Evolutionary conservation across 53 echinoderm and acorn worm species (phyloP), one percentile per base, ranked within the genome.

Genomic region (Stichopus horrens): DNA sequence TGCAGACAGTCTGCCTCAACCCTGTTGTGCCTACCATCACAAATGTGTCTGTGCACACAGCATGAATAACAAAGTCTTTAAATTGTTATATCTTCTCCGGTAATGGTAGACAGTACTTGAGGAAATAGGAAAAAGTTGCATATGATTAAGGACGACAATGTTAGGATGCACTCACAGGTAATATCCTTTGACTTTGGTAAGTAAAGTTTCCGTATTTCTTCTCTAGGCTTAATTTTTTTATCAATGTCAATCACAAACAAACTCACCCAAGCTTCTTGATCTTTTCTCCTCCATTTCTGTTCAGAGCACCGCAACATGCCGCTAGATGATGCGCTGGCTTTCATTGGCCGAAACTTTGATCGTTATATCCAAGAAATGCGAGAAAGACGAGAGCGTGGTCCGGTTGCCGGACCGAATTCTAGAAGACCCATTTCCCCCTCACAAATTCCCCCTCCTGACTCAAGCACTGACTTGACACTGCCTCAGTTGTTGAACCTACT

Each of bases 261-360:
- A 73, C 60, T 82, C 37, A 37, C 37, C 37, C 37, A 37, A 37
- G 37, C 37, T 37, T 37, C 81, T 86, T 79, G 71, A 52, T 67
- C 58, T 53, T 81, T 90, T 59, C 86, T 73, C 65, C 83, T 79
- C 73, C 68, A 79, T 52, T 52, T 60, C 63, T 53, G 74, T 93
- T 77, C 93, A 99, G 99, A 99, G 90, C 99, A 99, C 93, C 88
- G 99, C 83, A 99, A 99, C 86, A 99, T 99, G 99, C 99, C 99
- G 63, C 91, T 96, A 10, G 99, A 99, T 9, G 96, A 99, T 90
- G 99, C 99, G 14, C 74, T 99, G 94, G 87, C 90, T 57, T 93
- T 99, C 89, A 90, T 99, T 85, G 92, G 92, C 58, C 92, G 94
- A 73, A 99, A 99, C 94, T 99, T 91, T 90, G 94, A 94, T 67